Evolutionary conservation across 1,140 invertebrate genomes (phyloP), one percentile per base, ranked within the genome.

Genomic region (Zophobas atratus): DNA sequence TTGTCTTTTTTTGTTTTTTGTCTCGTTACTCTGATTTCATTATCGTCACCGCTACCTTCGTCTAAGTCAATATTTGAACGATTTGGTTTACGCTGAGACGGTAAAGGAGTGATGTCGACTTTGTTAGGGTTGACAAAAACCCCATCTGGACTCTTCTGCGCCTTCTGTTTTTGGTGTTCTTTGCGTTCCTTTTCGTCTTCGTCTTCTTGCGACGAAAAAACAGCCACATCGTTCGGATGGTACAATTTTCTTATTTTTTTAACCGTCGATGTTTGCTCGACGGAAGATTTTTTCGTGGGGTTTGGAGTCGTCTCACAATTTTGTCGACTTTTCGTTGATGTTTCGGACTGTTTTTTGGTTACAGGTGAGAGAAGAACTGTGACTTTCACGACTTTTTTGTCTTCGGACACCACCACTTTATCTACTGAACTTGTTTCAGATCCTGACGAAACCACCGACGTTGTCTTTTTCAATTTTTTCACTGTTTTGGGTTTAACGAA

Each of bases 241-340:
- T 78, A 81, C 32, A 80, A 67, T 51, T 79, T 81, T 74, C 71
- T 72, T 35, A 39, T 56, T 48, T 39, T 78, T 56, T 46, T 77
- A 1, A 46, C 53, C 6, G 32, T 39, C 4, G 32, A 2, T 1
- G 20, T 2, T 34, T 46, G 43, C 43, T 57, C 55, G 33, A 35
- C 8, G 8, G 32, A 39, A 1, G 60, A 41, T 74, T 55, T 79
- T 33, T 41, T 70, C 36, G 43, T 35, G 4, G 46, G 39, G 41
- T 20, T 74, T 38, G 70, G 39, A 53, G 4, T 71, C 6, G 6
- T 35, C 20, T 8, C 39, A 34, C 8, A 43, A 20, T 71, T 4
- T 71, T 5, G 39, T 20, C 33, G 32, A 35, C 34, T 48, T n/a
- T 6, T 3, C 1, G 0, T 43, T 48, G 38, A 41, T 41, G 39